These are phyloP conservation scores for Philaethria dido DNA, from an alignment of 2,888 invertebrate species.

Conservation along the genomic window DNA sequence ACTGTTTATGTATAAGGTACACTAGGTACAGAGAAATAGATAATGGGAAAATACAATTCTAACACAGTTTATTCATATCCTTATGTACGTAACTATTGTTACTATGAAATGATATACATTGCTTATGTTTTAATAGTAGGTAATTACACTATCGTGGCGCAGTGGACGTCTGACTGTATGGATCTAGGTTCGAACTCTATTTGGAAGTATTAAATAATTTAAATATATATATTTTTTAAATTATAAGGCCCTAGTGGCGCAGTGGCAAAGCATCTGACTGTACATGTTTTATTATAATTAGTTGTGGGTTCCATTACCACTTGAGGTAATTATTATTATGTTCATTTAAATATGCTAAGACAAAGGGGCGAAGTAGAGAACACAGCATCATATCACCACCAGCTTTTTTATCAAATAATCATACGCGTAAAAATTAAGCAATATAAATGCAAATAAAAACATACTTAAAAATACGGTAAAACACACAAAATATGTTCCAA, in stretches of 20 bases:
- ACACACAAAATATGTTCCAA: slow-evolving; percentile 9
- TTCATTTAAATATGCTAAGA: no score
- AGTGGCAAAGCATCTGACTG: no score
- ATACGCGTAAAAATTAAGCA: neutral
- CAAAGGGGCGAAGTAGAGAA: no score
- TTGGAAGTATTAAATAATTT: neutral
- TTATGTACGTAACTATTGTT: slow-evolving; percentile 1
- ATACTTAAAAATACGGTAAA: neutral
- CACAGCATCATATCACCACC: no score
- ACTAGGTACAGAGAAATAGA: neutral
- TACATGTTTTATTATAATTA: no score
- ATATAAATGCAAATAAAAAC: slow-evolving; percentile 6
- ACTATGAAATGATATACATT: neutral
- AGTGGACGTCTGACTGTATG: neutral
- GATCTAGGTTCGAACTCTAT: neutral
- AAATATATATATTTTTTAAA: no score
- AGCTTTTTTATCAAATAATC: neutral
- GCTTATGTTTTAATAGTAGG: neutral
- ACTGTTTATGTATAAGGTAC: neutral
- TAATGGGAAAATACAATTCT: slow-evolving; percentile 5
- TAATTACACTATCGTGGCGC: neutral
- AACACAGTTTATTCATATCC: neutral
- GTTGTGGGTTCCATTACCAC: no score
- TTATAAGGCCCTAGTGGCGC: no score
- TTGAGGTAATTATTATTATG: no score